These are phyloP conservation scores for Acleris cristana DNA, from an alignment of 2,888 invertebrate genomes.

Conservation along the genomic window DNA sequence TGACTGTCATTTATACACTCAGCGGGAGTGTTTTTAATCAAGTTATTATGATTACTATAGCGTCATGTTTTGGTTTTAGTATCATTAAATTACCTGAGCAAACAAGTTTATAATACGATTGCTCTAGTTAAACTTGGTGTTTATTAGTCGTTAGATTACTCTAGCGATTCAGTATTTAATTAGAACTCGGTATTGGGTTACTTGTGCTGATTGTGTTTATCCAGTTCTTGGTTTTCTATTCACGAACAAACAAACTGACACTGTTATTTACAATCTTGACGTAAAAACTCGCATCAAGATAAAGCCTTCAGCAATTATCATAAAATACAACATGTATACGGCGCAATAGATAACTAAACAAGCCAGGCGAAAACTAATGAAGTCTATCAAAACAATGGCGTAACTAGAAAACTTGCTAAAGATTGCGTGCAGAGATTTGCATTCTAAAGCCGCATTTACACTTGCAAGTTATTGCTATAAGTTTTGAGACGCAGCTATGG, in stretches of 20 bases:
- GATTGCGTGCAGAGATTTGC: neutral
- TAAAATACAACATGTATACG: constrained; percentile 7
- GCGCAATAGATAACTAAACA: constrained; percentile 15
- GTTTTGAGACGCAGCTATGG: too few species aligned
- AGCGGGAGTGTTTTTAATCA: too few species aligned
- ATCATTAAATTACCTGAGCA: neutral
- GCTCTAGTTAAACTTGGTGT: too few species aligned
- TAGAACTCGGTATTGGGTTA: too few species aligned
- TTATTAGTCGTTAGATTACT: too few species aligned
- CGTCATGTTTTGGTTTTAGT: neutral
- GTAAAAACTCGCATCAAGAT: constrained; percentile 19
- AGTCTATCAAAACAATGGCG: constrained; percentile 15
- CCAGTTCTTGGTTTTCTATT: neutral
- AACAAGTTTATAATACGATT: too few species aligned
- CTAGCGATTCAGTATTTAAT: too few species aligned
- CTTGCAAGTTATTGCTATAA: too few species aligned
- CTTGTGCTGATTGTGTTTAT: too few species aligned
- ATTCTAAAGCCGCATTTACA: too few species aligned
- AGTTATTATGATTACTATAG: neutral
- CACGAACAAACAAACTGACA: constrained; percentile 8
- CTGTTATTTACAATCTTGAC: constrained; percentile 8
- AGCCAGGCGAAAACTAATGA: constrained; percentile 10
- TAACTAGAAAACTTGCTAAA: constrained; percentile 1
- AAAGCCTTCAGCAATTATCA: constrained; percentile 14
- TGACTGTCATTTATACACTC: too few species aligned